Base-by-base conservation (phyloP, 2,113 vertebrate genomes). In the Saccopteryx leptura region DNA sequence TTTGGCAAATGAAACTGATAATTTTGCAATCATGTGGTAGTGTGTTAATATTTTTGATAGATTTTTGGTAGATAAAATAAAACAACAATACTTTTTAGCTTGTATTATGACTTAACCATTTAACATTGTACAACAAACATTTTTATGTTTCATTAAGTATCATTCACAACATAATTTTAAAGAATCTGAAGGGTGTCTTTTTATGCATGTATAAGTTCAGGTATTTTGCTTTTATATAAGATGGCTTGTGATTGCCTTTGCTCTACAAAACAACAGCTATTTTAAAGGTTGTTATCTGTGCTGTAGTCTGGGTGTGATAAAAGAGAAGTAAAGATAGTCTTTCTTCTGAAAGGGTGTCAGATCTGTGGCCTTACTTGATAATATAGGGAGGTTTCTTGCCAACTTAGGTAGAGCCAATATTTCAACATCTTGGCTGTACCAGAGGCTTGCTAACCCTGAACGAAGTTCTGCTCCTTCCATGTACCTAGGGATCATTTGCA, bases 1-100 rank as follows among this genome's bases (percentile, higher is more conserved):
- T 93, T 92, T 96, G 50, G 48, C 68, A 97, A 91, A 56, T 76
- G 12, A 90, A 83, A 83, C 7, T 7, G 19, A n/a, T 84, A 94
- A 81, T 80, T 81, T 92, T 96, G 50, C 61, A 33, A 31, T 93
- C 15, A 50, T 91, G 4, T 90, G 39, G 18, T 85, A 66, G 31
- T 65, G 1, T 56, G 69, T 75, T 93, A 52, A 15, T 95, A 61
- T 58, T 93, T 91, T 93, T 31, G 56, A 80, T 90, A 68, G 39
- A 61, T 63, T 72, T 94, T 86, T 89, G 9, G 24, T 46, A 21
- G 72, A 60, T 80, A 56, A 86, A 93, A 96, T 18, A 79, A 91
- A 91, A 33, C 1, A 1, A 6, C 19, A 74, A 58, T 93, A 39
- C 11, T 19, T 0, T 75, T 95, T 75, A 83, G 14, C 9, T 91